A percentile compares a stretch with the other conserved stretches of the same genome.
Evolutionary conservation across 1,140 invertebrate genomes (phyloP).

Genomic region (Drosophila lacteicornis): DNA sequence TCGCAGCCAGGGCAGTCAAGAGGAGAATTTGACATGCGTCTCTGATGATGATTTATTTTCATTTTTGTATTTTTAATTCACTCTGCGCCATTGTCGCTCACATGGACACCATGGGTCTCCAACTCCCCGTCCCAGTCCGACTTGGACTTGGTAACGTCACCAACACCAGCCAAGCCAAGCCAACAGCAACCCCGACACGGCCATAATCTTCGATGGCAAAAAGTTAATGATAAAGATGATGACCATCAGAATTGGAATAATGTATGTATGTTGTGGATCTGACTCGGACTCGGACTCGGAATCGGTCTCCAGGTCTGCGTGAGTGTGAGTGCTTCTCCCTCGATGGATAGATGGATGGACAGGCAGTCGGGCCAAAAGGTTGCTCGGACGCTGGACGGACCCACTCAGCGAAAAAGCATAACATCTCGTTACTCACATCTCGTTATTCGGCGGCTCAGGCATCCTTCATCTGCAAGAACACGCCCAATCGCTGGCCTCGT

Average conservation of each 20-base stretch:
- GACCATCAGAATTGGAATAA: conserved; percentile 77
- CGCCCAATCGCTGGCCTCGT: neutral
- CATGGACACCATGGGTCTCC: conserved; percentile 34
- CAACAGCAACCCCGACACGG: conserved; percentile 12
- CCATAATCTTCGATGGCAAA: conserved; percentile 71
- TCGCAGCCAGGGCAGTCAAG: conserved; percentile 53
- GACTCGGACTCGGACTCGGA: conserved; percentile 1
- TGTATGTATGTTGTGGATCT: conserved; percentile 44
- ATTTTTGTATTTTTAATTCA: conserved; percentile 77
- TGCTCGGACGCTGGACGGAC: conserved; percentile 6
- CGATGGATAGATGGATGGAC: conserved; percentile 65
- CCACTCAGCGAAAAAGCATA: conserved; percentile 6
- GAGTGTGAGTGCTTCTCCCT: conserved; percentile 10
- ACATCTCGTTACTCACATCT: conserved; percentile 5
- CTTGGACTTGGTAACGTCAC: conserved; percentile 13
- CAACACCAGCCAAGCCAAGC: neutral
- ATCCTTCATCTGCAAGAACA: neutral
- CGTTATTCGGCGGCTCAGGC: neutral
- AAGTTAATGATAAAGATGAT: conserved; percentile 78
- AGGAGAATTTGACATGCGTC: conserved; percentile 76
- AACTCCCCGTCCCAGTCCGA: neutral
- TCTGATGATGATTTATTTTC: conserved; percentile 78
- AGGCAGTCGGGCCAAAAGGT: conserved; percentile 25
- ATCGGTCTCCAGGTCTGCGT: neutral
- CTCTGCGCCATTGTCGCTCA: conserved; percentile 75